Base-by-base conservation (phyloP, 1,140 invertebrate species). In the Tetraneura akinire region DNA sequence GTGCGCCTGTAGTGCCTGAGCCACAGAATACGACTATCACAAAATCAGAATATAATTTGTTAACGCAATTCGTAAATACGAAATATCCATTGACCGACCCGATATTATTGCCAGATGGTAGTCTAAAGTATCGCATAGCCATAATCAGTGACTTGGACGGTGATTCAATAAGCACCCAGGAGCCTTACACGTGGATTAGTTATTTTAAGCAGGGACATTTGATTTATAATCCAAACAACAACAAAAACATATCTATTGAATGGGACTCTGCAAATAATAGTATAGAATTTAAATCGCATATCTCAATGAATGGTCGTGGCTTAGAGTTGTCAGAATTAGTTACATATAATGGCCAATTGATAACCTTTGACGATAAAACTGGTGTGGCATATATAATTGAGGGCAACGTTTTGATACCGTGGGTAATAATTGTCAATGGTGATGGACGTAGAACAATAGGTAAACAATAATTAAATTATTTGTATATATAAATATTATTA, bases 271-370 rank as follows among this genome's bases (percentile, higher is more conserved):
- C 86, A 1, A 32, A 2, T 14, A 87, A 90, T 32, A 86, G 89
- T 1, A 84, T 86, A 0, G 83, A 86, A 49, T 84, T 97, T 1
- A 90, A 90, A 47, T 94, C 93, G 0, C 90, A 86, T 76, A 94
- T 90, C 86, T 90, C 90, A 0, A 87, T 93, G 64, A 96, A 94
- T 84, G 95, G 94, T 45, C 88, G 98, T 83, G 96, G 96, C 1
- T 98, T 99, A 96, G 98, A 99, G 86, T 87, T 99, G 0, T 99
- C 97, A 0, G 98, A 99, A 84, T 87, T 99, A 66, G 91, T 97
- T 68, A 92, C 95, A 0, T 99, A 96, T 86, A 92, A 99, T 88
- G 97, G 97, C 4, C 91, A 90, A 86, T 85, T 99, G 3, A 89
- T 96, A 21, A 92, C 92, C n/a, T 92, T 98, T 85, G 98, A 99